phyloP scores from a whole-genome alignment of 2,888 invertebrate species.

The Herminia tarsipennalis region DNA sequence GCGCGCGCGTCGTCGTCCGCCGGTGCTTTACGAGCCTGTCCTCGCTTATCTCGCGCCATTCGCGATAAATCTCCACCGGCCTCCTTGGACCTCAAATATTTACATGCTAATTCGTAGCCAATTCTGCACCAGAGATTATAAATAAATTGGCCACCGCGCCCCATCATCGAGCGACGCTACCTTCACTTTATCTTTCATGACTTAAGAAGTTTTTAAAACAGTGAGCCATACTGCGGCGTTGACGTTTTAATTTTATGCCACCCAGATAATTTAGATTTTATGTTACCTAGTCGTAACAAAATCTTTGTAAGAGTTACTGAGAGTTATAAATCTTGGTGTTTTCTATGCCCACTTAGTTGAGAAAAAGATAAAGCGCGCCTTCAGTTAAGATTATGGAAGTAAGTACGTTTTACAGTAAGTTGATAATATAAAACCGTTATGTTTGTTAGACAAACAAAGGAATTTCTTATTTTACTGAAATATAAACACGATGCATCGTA shows the following conservation, averaged over 20 bases:
- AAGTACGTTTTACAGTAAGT: conserved; percentile 11
- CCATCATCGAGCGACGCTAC: conserved; percentile 67
- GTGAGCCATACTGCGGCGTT: conserved; percentile 57
- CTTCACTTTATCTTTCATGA: conserved; percentile 80
- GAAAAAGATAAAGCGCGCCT: conserved; percentile 25
- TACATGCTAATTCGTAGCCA: conserved; percentile 85
- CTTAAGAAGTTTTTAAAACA: conserved; percentile 76
- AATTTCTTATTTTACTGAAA: conserved; percentile 12
- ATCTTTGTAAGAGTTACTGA: conserved; percentile 54
- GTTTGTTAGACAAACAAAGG: conserved; percentile 20
- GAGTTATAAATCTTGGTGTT: conserved; percentile 50
- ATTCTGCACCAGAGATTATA: conserved; percentile 83
- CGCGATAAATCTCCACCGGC: conserved; percentile 81
- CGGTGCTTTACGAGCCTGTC: conserved; percentile 78
- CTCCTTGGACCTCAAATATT: conserved; percentile 84
- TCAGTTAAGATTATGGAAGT: conserved; percentile 13
- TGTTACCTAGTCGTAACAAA: conserved; percentile 57
- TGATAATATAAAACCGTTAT: conserved; percentile 10
- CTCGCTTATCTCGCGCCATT: conserved; percentile 79
- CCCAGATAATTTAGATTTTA: conserved; percentile 73
- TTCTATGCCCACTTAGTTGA: conserved; percentile 24
- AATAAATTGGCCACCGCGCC: conserved; percentile 78
- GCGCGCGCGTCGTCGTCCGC: conserved; percentile 49
- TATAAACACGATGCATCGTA: conserved; percentile 3
- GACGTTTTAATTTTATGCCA: conserved; percentile 76